Percentiles rank a stretch among this genome's conserved stretches.
phyloP scores from a whole-genome alignment of 1,140 invertebrate species.

The Pseudomyrmex flavicornis region DNA sequence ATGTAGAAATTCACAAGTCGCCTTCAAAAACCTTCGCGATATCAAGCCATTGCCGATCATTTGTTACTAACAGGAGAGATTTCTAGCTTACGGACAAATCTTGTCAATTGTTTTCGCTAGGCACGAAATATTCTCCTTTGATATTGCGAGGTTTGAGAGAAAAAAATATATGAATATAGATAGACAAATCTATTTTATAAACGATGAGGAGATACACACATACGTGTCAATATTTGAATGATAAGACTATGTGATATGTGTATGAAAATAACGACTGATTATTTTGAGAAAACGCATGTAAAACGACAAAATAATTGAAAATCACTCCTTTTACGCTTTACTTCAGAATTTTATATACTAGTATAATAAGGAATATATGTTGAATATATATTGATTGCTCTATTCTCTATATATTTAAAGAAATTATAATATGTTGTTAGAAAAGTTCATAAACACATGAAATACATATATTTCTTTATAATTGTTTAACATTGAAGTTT shows the following conservation, averaged over 20 bases:
- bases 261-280: conserved; percentile 29
- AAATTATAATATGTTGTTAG: too few relatives aligned
- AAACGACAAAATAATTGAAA: not conserved
- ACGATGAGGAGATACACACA: conserved; percentile 52
- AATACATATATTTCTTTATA: too few relatives aligned
- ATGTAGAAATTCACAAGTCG: conserved; percentile 63
- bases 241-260: conserved; percentile 62
- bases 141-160: not conserved
- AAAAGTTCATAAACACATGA: too few relatives aligned
- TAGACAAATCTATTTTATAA: conserved; percentile 64
- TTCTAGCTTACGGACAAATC: too few relatives aligned
- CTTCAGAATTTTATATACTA: conserved; percentile 32
- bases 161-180: conserved; percentile 48
- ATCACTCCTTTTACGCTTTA: conserved; percentile 7
- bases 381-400: too few relatives aligned
- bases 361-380: not conserved
- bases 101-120: too few relatives aligned
- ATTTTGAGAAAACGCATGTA: conserved; percentile 4
- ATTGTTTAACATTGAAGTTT: too few relatives aligned
- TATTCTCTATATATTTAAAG: too few relatives aligned
- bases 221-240: conserved; percentile 49
- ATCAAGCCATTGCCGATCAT: too few relatives aligned
- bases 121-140: too few relatives aligned
- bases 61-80: too few relatives aligned
- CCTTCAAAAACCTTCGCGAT: conserved; percentile 54